Evolutionary conservation across 2,113 vertebrate genomes (phyloP), one percentile per base, ranked within the genome.

Genomic region (Chunga burmeisteri): DNA sequence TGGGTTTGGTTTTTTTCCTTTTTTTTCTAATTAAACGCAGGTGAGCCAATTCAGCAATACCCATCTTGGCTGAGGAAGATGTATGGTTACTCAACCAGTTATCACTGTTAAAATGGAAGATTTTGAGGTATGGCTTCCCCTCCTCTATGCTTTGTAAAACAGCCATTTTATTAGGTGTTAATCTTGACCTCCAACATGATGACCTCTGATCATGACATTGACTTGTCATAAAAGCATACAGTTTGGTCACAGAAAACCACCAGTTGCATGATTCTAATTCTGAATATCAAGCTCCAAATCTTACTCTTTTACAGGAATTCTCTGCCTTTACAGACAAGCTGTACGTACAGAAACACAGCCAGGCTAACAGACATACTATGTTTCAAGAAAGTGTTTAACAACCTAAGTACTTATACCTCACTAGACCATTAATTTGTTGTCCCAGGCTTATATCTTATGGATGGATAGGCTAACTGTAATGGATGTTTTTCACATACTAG

Each of bases 1-100:
- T 38, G 9, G 3, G 5, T 26, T 72, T 10, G 2, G 49, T 73
- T 34, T 1, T 18, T 59, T 21, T 50, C 2, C 0, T 5, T 34
- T 22, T 55, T 44, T 25, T 13, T 1, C 6, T 29, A 17, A 38
- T 27, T 78, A 70, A 84, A 5, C 12, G 74, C 12, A 58, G 11
- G 22, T 77, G 13, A 81, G 3, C 5, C 9, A 59, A 38, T 83
- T 62, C 50, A 81, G 25, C 21, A 62, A 23, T 30, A 67, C 1
- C 15, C 4, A 27, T 52, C 26, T 72, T 55, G 11, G 4, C 5
- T 74, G 32, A 81, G 15, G 29, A 62, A 84, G 9, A 52, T 18
- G 2, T 7, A 27, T 49, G n/a, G 29, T 78, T 80, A 65, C 8
- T 9, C 20, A 68, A 27, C 6, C 3, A 88, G 67, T 26, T 74